Evolutionary conservation across 2,113 vertebrate species (phyloP).

Genomic region (Oostethus manadensis): DNA sequence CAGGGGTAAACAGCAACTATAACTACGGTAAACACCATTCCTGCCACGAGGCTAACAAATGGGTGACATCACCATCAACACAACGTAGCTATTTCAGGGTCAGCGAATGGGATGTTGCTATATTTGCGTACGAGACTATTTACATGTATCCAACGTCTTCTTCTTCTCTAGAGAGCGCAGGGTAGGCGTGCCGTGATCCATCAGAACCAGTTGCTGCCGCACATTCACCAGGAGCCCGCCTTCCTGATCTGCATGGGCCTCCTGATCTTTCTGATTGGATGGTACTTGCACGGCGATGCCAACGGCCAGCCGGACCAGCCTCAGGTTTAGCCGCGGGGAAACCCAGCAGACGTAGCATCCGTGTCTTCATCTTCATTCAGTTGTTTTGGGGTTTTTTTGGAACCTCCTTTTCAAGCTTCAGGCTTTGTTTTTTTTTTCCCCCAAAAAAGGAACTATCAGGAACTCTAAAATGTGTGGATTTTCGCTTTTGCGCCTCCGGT

Average conservation of each 20-base stretch:
- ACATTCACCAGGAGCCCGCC: conserved; percentile 45
- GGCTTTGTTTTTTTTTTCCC: background rate
- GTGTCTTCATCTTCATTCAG: conserved; percentile 3
- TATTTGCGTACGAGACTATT: background rate
- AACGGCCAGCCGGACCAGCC: conserved; percentile 26
- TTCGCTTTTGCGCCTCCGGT: conserved; percentile 30
- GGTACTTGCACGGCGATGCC: conserved; percentile 51
- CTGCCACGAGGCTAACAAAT: background rate
- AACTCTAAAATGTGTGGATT: conserved; percentile 34
- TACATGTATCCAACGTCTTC: background rate
- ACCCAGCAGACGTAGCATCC: conserved; percentile 69
- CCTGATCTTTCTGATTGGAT: conserved; percentile 59
- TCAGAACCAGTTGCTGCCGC: conserved; percentile 52
- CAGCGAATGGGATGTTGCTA: background rate
- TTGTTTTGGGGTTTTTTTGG: conserved; percentile 11
- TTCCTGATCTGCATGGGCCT: conserved; percentile 57
- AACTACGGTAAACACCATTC: background rate
- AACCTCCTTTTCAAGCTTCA: conserved; percentile 2
- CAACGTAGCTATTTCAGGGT: background rate
- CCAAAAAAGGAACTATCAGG: background rate
- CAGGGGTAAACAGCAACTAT: background rate
- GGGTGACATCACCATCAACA: background rate
- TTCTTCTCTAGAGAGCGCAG: conserved; percentile 61
- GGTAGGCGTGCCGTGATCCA: conserved; percentile 45
- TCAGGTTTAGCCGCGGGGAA: conserved; percentile 39